Conservation (phyloP, 2,113 vertebrate genomes). For the Petromus typicus region DNA sequence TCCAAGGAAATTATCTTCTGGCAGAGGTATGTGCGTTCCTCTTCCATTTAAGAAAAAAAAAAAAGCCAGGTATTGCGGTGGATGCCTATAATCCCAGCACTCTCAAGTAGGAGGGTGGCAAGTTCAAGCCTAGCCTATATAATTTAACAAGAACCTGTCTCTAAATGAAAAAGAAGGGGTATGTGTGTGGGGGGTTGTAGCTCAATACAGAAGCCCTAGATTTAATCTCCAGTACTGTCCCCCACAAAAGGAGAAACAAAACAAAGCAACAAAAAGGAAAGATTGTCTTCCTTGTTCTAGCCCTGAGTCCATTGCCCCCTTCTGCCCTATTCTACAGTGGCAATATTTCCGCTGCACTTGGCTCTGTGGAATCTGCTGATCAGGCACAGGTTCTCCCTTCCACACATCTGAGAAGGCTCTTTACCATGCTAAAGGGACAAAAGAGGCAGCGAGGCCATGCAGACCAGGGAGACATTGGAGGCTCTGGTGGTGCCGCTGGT, state of each 20-base stretch:
- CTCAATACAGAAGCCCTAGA: not conserved
- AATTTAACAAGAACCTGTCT: not conserved
- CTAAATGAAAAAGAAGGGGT: not conserved
- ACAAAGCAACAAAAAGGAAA: not conserved
- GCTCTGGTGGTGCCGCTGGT: not conserved
- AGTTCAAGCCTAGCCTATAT: not conserved
- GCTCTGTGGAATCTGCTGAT: fast-evolving
- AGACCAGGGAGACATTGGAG: not conserved
- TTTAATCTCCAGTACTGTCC: not conserved
- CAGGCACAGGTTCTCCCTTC: not conserved
- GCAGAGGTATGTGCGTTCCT: not conserved
- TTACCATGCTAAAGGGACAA: not conserved
- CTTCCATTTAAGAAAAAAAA: slow-evolving; percentile 5
- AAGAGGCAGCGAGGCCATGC: not conserved
- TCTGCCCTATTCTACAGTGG: not conserved
- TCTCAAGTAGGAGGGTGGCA: not conserved
- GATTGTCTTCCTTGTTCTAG: not conserved
- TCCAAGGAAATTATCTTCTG: not conserved
- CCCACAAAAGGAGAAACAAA: not conserved
- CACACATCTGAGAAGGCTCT: fast-evolving
- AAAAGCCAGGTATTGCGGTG: not conserved
- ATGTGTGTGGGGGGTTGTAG: not conserved
- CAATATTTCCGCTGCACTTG: not conserved
- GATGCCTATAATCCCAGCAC: not conserved
- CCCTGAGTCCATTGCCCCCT: not conserved